Percentiles rank a stretch among this genome's conserved stretches.
phyloP scores from a whole-genome alignment of 1,140 invertebrate species.

The Drosophila tristis region DNA sequence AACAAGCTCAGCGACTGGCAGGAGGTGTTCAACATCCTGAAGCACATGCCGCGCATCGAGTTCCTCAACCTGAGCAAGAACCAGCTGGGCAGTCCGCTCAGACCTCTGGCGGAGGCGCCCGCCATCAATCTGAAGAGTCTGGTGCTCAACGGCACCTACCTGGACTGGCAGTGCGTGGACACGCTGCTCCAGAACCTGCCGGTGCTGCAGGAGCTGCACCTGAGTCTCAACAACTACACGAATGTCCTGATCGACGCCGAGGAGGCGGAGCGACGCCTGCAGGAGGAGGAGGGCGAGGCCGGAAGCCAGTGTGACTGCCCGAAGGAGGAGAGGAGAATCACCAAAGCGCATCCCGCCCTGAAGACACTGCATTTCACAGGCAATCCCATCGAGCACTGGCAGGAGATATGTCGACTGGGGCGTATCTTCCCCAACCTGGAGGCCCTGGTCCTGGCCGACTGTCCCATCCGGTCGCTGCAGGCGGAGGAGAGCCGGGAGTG shows the following conservation, averaged over 20 bases:
- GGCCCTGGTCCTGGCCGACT: slow-evolving; percentile 93
- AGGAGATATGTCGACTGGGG: slow-evolving; percentile 92
- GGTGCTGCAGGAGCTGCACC: slow-evolving; percentile 94
- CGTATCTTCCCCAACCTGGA: slow-evolving; percentile 93
- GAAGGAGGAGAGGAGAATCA: slow-evolving; percentile 48
- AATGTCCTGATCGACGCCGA: slow-evolving; percentile 86
- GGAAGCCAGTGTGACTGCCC: slow-evolving; percentile 13
- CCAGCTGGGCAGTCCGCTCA: slow-evolving; percentile 88
- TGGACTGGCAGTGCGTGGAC: slow-evolving; percentile 93
- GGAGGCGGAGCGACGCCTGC: slow-evolving; percentile 59
- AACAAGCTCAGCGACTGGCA: slow-evolving; percentile 94
- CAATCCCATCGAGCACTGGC: slow-evolving; percentile 92
- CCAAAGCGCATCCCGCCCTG: slow-evolving; percentile 86
- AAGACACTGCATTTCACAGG: slow-evolving; percentile 93
- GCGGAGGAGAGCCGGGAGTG: slow-evolving; percentile 63
- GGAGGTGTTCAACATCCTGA: slow-evolving; percentile 93
- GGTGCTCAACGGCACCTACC: slow-evolving; percentile 93
- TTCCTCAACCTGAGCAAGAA: slow-evolving; percentile 97
- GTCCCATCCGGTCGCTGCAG: slow-evolving; percentile 85
- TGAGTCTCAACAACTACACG: slow-evolving; percentile 94
- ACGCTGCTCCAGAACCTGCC: slow-evolving; percentile 90
- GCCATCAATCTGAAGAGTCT: slow-evolving; percentile 89
- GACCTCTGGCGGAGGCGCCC: slow-evolving; percentile 75
- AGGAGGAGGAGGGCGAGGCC: slow-evolving; percentile 86
- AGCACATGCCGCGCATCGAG: slow-evolving; percentile 93